phyloP scores from a whole-genome alignment of 2,797 vertebrate genomes.

The Limnodromus scolopaceus region DNA sequence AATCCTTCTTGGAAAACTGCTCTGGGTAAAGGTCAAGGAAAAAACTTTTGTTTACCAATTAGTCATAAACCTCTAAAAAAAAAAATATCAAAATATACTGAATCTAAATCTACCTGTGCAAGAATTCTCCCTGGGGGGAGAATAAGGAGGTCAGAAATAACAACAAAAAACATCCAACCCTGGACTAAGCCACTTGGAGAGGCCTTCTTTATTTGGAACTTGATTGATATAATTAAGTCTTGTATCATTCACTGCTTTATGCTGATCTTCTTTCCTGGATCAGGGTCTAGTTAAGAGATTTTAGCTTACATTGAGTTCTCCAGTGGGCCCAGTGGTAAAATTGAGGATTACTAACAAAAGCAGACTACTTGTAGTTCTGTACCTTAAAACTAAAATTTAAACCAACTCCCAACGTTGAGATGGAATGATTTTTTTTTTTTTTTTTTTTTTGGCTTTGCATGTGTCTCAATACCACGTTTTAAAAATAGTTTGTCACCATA shows the following conservation, averaged over 20 bases:
- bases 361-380: neutral
- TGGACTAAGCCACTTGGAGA: neutral
- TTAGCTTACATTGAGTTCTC: neutral
- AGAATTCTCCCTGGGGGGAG: neutral
- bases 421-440: too few relatives aligned
- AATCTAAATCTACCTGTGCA: neutral
- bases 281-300: neutral
- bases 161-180: accelerated
- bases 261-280: neutral
- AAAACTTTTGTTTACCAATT: neutral
- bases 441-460: neutral
- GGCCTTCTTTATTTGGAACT: neutral
- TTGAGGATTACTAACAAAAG: neutral
- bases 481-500: neutral
- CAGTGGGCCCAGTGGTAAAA: neutral
- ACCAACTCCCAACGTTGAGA: neutral
- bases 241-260: neutral
- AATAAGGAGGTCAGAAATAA: neutral
- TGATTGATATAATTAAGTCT: neutral
- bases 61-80: neutral
- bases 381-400: neutral
- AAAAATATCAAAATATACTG: neutral
- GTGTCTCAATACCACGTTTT: neutral
- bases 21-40: neutral
- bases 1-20: neutral